Base-by-base conservation (phyloP, 2,888 invertebrate species). In the Calameuta filiformis region DNA sequence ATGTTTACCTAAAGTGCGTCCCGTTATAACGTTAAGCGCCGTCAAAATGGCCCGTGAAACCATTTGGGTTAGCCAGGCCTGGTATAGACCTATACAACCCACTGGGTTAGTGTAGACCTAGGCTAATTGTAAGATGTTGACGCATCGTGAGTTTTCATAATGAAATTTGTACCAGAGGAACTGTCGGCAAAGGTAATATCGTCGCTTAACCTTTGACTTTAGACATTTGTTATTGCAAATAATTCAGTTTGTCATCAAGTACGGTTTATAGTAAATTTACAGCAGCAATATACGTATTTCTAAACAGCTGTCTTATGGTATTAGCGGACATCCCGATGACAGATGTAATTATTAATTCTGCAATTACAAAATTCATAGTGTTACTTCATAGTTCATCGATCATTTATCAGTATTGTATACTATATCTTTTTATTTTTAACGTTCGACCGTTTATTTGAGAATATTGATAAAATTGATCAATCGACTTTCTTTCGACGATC, bases 281-380 rank as follows among this genome's bases (percentile, higher is more conserved):
- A n/a, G 15, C 33, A 12, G 30, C 31, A 31, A 71, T 23, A 31
- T 31, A 31, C 31, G 31, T 31, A 56, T 71, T 71, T 71, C 71
- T 15, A 71, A 56, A 31, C 12, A 71, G 30, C 71, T 30, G 33
- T 30, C 31, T 71, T 12, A 71, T 4, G 12, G 9, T 71, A 33
- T 71, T 71, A 4, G 71, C 11, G 31, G 71, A 71, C 71, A 34
- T 31, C 31, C 6, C 71, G 31, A n/a, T 34, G 31, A 71, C 31
- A 71, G 71, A 71, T 71, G 71, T 71, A 31, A 71, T 71, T 31
- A 71, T 71, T 71, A 71, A 71, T 71, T 12, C 31, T 71, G 31
- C 30, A 71, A 31, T 34, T 71, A 71, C 12, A 11, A 34, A 71
- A 34, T 23, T 71, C 31, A 4, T 56, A 23, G 23, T 56, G 56